phyloP scores from a whole-genome alignment of 2,113 vertebrate genomes.

The Chionomys nivalis region DNA sequence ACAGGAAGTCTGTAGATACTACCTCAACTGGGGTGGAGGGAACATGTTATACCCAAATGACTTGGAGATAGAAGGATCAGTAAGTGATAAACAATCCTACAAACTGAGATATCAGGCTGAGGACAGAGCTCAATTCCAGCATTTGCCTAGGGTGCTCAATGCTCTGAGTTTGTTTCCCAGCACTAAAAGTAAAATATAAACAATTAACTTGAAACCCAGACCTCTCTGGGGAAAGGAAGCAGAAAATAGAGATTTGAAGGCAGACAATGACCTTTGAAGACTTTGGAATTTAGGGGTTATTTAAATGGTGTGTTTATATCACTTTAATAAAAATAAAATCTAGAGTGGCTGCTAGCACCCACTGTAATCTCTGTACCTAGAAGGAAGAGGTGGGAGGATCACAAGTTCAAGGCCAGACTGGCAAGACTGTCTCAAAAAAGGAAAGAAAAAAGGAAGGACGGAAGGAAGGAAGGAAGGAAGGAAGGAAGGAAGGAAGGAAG shows the following conservation, averaged over 20 bases:
- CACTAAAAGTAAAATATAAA: neutral
- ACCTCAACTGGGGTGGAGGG: neutral
- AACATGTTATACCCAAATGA: neutral
- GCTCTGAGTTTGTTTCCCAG: too few species aligned
- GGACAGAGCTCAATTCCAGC: neutral
- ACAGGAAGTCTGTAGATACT: neutral
- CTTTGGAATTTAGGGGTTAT: neutral
- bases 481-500: too few species aligned
- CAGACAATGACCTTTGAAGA: neutral
- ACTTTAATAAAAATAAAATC: constrained; percentile 1
- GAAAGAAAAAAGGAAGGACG: too few species aligned
- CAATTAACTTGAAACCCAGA: neutral
- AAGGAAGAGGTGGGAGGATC: neutral
- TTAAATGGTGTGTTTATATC: neutral
- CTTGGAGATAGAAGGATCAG: neutral
- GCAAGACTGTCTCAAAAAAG: neutral
- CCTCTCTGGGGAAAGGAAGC: neutral
- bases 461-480: neutral
- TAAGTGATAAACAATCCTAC: neutral
- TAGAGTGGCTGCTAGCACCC: neutral
- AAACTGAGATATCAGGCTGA: neutral
- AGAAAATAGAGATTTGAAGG: neutral
- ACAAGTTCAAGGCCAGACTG: neutral
- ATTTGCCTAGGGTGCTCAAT: too few species aligned
- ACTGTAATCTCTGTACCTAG: neutral